Percentiles rank a stretch among this genome's conserved stretches.
phyloP scores from a whole-genome alignment of 2,113 vertebrate genomes.

The Spheniscus mendiculus region DNA sequence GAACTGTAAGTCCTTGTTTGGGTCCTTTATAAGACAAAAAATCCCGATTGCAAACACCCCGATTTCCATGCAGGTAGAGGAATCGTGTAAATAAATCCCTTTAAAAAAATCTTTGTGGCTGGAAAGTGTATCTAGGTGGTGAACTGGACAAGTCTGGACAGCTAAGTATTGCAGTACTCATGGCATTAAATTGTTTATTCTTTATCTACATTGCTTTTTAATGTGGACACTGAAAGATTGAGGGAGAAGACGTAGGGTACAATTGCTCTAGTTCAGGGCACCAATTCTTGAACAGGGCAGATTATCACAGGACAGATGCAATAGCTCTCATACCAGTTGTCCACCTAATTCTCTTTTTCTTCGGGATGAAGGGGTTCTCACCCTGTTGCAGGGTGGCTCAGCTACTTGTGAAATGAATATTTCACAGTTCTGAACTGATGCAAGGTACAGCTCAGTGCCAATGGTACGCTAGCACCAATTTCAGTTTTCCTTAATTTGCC shows the following conservation, averaged over 20 bases:
- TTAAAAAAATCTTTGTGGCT: neutral
- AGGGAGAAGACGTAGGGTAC: neutral
- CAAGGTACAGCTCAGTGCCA: neutral
- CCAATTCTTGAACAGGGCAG: neutral
- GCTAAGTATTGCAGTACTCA: neutral
- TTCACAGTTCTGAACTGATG: conserved; percentile 15
- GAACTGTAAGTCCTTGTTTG: neutral
- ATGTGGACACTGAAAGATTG: accelerated
- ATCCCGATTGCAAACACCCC: accelerated
- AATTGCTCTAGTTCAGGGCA: neutral
- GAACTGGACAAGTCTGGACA: neutral
- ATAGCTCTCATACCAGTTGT: neutral
- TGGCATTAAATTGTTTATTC: neutral
- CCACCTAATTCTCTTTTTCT: neutral
- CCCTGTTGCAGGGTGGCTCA: neutral
- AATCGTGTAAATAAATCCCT: neutral
- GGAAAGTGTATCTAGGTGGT: neutral
- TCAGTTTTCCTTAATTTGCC: neutral
- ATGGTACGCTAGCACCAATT: neutral
- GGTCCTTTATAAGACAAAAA: neutral
- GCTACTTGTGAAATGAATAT: neutral
- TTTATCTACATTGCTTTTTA: neutral
- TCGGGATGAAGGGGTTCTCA: neutral
- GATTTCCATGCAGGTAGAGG: neutral
- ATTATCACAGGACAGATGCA: neutral